Evolutionary conservation across 2,797 vertebrate genomes (phyloP), one percentile per base, ranked within the genome.

Genomic region (Tenualosa thibaudeaui): DNA sequence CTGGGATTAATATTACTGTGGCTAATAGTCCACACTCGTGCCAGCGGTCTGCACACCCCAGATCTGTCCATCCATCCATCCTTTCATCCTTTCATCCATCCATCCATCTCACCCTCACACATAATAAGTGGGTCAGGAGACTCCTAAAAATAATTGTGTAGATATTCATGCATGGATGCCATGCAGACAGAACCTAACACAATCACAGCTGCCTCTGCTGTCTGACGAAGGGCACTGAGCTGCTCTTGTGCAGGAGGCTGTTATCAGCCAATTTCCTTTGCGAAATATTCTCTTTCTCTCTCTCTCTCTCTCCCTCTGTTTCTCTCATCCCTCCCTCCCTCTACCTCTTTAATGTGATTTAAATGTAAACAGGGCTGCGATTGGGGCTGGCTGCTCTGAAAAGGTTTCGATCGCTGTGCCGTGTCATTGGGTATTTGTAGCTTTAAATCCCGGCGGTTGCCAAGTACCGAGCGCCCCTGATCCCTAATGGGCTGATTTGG

Each of bases 401-500:
- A 71, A 31, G 65, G 65, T 71, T 71, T 71, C 65, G 65, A 93
- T 94, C 92, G 94, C 92, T 92, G 93, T 93, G 94, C 92, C 94
- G 97, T 96, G 96, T 97, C 96, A 94, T 96, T 93, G 96, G 94
- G 96, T 96, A 94, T 95, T 93, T 92, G 93, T 94, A 93, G 97
- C 96, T 96, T 97, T 93, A 95, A 95, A 97, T 96, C 96, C 96
- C 93, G 95, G 94, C 95, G 92, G 97, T 98, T 99, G 97, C 97
- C 97, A 98, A 98, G 98, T 96, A 98, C 97, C 97, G 94, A 96
- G 96, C 96, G 96, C 94, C 92, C 96, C 96, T 93, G 94, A 95
- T 96, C 97, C 97, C 96, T 97, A 97, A 97, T 97, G 96, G 97
- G 95, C 97, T 98, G 97, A 98, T 99, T 99, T 98, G 95, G 97